Base-by-base conservation (phyloP, 2,797 vertebrate genomes). In the Synaphobranchus kaupii region DNA sequence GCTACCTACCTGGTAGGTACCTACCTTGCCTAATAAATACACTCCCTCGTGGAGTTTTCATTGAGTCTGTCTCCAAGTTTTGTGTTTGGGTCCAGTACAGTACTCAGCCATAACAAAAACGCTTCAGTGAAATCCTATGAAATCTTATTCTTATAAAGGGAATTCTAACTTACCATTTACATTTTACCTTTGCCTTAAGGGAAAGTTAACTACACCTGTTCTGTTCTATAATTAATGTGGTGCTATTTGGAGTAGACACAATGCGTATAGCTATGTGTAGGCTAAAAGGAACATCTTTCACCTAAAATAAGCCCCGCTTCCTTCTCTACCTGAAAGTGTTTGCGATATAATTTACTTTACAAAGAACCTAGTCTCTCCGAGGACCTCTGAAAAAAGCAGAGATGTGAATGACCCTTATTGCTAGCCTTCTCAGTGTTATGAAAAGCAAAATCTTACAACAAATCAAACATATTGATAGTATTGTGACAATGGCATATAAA, bases 171-270 rank as follows among this genome's bases (percentile, higher is more conserved):
- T 68, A 20, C 15, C 58, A 63, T 63, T 97, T 52, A 52, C 50
- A 56, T 56, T 56, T 56, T 56, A 56, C 15, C 15, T 56, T 56
- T 56, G 17, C 13, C 54, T 15, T 56, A 15, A 56, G 97, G 98
- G 44, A 34, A 80, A 80, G 44, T 31, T 47, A 25, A 17, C 76
- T 17, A 48, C 44, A 20, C 76, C 22, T 80, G 48, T 47, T 48
- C 76, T 48, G 13, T 80, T 8, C 8, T 44, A 80, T 47, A 47
- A 80, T 80, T 47, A 22, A 50, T 15, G 9, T 15, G 12, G 44
- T 48, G 17, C 50, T n/a, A 50, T 81, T 76, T 13, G 17, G 47
- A 50, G 15, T 28, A 20, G 3, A 17, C 28, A 47, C 15, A 80
- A 80, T 80, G 4, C 22, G 6, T 63, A 47, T 20, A 50, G 78